Percentiles rank a stretch among this genome's conserved stretches.
Conservation (phyloP, 1,140 invertebrate genomes). For the Vanessa atalanta region DNA sequence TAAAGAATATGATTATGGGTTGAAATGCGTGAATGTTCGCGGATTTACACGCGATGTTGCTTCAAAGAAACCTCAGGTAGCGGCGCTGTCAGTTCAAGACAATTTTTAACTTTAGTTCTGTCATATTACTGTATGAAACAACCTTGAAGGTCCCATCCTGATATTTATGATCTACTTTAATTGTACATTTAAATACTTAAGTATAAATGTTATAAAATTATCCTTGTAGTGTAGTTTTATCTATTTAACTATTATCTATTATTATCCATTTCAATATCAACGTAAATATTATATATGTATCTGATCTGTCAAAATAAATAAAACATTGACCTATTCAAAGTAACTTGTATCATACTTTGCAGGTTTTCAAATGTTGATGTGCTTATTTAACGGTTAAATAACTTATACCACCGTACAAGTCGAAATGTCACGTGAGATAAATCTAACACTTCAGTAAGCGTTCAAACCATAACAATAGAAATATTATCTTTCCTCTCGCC, state of each 20-base stretch:
- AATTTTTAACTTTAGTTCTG: slow-evolving; percentile 23
- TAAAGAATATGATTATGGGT: slow-evolving; percentile 37
- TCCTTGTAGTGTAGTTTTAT: too few species aligned
- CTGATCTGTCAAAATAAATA: too few species aligned
- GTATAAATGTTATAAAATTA: too few species aligned
- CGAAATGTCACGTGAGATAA: slow-evolving; percentile 28
- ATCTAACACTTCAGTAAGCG: slow-evolving; percentile 34
- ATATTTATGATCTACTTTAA: background rate
- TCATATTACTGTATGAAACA: slow-evolving; percentile 16
- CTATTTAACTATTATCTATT: too few species aligned
- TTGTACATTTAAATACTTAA: too few species aligned
- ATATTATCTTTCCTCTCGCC: slow-evolving; percentile 41
- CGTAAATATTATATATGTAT: too few species aligned
- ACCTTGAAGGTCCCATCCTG: background rate
- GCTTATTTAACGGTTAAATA: slow-evolving; percentile 12
- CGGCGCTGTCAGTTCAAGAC: slow-evolving; percentile 25
- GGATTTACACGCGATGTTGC: slow-evolving; percentile 52
- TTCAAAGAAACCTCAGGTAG: slow-evolving; percentile 67
- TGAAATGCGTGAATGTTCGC: slow-evolving; percentile 48
- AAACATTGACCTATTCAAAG: background rate
- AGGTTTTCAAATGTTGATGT: background rate
- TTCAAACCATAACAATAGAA: slow-evolving; percentile 41
- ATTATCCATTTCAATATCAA: too few species aligned
- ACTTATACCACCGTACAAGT: slow-evolving; percentile 15
- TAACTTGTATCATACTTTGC: background rate